Conservation (phyloP, 2,797 vertebrate species). For the Threskiornis aethiopicus region DNA sequence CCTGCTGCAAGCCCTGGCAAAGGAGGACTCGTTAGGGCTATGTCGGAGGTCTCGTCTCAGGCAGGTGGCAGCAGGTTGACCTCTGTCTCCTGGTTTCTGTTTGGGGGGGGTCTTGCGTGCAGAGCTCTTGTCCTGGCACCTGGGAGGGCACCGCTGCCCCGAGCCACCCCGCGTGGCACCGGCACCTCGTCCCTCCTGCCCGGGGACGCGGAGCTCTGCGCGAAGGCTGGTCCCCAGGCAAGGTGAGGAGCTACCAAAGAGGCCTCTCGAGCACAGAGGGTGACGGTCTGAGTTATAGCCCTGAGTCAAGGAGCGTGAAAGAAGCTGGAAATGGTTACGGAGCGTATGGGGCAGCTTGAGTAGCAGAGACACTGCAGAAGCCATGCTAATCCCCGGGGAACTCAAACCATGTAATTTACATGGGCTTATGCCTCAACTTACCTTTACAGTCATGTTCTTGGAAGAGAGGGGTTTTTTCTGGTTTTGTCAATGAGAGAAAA, state of each 20-base stretch:
- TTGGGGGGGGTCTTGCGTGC: not conserved
- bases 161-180: fast-evolving
- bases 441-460: slow-evolving; percentile 11
- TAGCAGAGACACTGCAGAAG: slow-evolving; percentile 10
- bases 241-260: not conserved
- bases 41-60: not conserved
- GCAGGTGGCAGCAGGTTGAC: not conserved
- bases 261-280: not conserved
- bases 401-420: not conserved
- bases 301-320: not conserved
- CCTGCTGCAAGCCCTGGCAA: not conserved
- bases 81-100: not conserved
- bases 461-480: not conserved
- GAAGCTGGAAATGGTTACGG: slow-evolving; percentile 40
- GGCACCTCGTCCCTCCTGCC: not conserved
- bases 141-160: not conserved
- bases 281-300: slow-evolving; percentile 13
- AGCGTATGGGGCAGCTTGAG: not conserved
- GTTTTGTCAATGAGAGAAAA: not conserved
- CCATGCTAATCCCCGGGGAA: not conserved
- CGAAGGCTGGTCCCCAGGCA: not conserved
- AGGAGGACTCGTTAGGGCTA: fast-evolving
- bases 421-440: slow-evolving; percentile 10
- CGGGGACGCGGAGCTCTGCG: fast-evolving
- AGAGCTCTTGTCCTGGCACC: not conserved